Evolutionary conservation across 2,797 vertebrate species (phyloP), one percentile per base, ranked within the genome.

Genomic region (Capromys pilorides): DNA sequence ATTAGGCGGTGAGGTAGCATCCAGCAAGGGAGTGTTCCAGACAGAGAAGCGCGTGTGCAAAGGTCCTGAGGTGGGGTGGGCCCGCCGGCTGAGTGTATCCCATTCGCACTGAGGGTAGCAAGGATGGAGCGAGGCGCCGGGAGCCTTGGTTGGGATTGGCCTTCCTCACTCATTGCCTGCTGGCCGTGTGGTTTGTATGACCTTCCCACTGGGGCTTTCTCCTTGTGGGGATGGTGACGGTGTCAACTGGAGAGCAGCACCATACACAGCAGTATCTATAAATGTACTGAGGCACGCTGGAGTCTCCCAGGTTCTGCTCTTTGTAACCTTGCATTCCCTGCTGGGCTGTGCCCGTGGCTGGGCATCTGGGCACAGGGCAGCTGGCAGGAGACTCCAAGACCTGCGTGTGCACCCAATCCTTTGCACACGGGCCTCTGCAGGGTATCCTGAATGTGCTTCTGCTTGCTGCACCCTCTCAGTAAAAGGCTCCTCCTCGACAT

Each of bases 181-280:
- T 13, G 16, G 33, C 61, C 14, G 1, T 78, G 39, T 78, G 71
- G 49, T 80, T 57, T 59, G 79, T 33, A 31, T 26, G 7, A 75
- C 45, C 80, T 75, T 81, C 73, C 66, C 59, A 49, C 67, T 86
- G 31, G 13, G 28, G 33, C 66, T 36, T 61, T 39, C n/a, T 66
- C 78, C 49, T 14, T 26, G 64, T 66, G 19, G 64, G n/a, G 36
- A 6, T 49, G 19, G 36, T 12, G 41, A 66, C 49, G 3, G 4
- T 11, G 8, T 51, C 7, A n/a, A n/a, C 33, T 39, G 18, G 31
- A 73, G n/a, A 33, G n/a, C 22, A 33, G 67, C 14, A 2, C 14
- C 28, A 62, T 59, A 64, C 41, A 78, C 1, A 3, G 19, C 28
- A 10, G 6, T 62, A 1, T 31, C 14, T 3, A 0, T 5, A 7